Conservation (phyloP, 2,888 invertebrate genomes). For the Syrphus vitripennis region DNA sequence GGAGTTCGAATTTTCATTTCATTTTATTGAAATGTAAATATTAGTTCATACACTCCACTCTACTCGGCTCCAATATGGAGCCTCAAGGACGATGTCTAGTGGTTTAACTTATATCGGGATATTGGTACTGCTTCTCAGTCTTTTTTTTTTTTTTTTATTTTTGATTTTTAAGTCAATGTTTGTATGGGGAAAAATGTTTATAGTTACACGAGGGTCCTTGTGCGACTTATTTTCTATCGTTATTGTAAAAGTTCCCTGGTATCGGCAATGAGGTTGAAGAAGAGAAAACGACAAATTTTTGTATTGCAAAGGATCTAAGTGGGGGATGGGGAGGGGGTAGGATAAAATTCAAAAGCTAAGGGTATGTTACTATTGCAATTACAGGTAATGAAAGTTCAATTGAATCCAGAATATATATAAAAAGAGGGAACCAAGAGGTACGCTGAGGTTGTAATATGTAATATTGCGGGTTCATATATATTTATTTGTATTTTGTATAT, state of each 20-base stretch:
- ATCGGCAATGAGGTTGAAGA: background rate
- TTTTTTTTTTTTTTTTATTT: background rate
- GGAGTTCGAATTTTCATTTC: slow-evolving; percentile 60
- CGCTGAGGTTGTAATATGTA: slow-evolving; percentile 31
- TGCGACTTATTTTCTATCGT: slow-evolving; percentile 61
- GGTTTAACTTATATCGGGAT: slow-evolving; percentile 26
- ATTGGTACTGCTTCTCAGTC: slow-evolving; percentile 20
- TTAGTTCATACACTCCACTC: slow-evolving; percentile 37
- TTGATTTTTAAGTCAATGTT: slow-evolving; percentile 20
- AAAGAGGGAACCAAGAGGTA: too few relatives aligned
- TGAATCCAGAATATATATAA: background rate
- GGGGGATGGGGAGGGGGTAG: too few relatives aligned
- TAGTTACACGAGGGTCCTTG: slow-evolving; percentile 48
- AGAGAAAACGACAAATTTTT: slow-evolving; percentile 7
- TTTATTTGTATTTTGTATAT: slow-evolving; percentile 7
- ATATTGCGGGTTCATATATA: slow-evolving; percentile 21
- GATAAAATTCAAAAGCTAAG: slow-evolving; percentile 19
- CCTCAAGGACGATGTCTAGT: slow-evolving; percentile 49
- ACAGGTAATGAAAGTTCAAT: slow-evolving; percentile 61
- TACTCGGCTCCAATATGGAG: slow-evolving; percentile 9
- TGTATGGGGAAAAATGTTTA: slow-evolving; percentile 30
- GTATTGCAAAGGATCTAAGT: slow-evolving; percentile 16
- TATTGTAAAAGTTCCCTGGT: slow-evolving; percentile 54
- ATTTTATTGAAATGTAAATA: slow-evolving; percentile 66
- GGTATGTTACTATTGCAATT: slow-evolving; percentile 57